Evolutionary conservation across 2,797 vertebrate genomes (phyloP), one percentile per base, ranked within the genome.

Genomic region (Scomberomorus guttatus): DNA sequence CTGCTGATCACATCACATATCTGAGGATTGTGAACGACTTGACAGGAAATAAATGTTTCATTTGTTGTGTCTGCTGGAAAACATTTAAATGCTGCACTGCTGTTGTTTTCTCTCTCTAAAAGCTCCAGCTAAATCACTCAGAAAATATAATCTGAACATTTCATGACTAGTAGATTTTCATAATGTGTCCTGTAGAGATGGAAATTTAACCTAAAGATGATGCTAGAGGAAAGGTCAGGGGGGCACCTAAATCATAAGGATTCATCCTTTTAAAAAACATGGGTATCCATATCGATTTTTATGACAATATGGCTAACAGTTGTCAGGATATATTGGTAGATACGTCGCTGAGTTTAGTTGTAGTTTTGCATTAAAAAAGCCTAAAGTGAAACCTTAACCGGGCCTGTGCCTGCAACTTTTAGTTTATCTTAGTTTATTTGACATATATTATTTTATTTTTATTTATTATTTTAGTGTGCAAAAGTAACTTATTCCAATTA

Each of bases 31-130:
- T 68, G 25, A 46, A 55, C 37, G 39, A 5, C 44, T 64, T 52
- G 55, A 71, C 70, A 60, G 77, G 46, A 75, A 79, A 58, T 70
- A 0, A 71, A 76, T 50, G 29, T 77, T 83, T 81, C 50, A 58
- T 60, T 14, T 62, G 13, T 61, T 59, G 25, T 37, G n/a, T 66
- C 25, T 76, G 20, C 44, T 54, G 59, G 22, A 60, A 34, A 51
- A 62, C 12, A 52, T 51, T 60, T 25, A 37, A 39, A 37, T 27
- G 50, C 15, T 27, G 2, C 6, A 13, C 50, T 13, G 1, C 11
- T 12, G 14, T 39, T 34, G 24, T 67, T 56, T 61, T 62, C 52
- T 48, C 32, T 46, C 42, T 68, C 5, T 56, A 25, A 65, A 61
- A 67, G 52, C 44, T 5, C 2, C 1, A 13, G 20, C 9, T 24